Evolutionary conservation across 2,113 vertebrate species (phyloP).

Genomic region (Albula glossodonta): DNA sequence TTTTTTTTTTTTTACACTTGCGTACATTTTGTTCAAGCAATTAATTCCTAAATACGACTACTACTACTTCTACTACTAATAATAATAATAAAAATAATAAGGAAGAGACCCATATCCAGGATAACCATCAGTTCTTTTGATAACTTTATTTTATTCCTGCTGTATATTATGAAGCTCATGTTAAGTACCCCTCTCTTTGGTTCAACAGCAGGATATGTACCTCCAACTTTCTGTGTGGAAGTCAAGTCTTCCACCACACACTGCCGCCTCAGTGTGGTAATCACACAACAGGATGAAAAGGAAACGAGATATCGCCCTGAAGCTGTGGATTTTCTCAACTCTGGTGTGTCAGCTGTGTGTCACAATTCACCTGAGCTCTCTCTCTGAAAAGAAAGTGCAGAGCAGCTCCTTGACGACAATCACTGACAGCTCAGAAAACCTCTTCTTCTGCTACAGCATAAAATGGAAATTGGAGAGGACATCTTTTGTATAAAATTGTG

Average conservation of each 20-base stretch:
- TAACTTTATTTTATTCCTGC: too few species aligned
- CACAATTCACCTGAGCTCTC: background rate
- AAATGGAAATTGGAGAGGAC: background rate
- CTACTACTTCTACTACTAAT: too few species aligned
- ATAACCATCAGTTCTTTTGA: too few species aligned
- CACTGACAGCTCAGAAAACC: background rate
- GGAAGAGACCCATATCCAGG: too few species aligned
- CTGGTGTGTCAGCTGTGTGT: background rate
- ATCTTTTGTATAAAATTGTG: background rate
- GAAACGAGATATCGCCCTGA: background rate
- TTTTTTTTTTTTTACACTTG: too few species aligned
- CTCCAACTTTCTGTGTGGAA: background rate
- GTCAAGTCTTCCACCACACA: background rate
- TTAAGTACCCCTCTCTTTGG: background rate
- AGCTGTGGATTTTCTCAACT: background rate
- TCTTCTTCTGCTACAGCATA: background rate
- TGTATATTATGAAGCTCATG: background rate
- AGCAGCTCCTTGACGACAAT: constrained; percentile 6
- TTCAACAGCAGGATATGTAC: background rate
- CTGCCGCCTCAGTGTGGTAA: background rate
- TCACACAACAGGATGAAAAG: background rate
- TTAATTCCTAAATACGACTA: too few species aligned
- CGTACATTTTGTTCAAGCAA: too few species aligned
- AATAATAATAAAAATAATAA: too few species aligned
- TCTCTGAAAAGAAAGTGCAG: background rate